These are phyloP conservation scores for Piprites chloris DNA, from an alignment of 2,113 vertebrate genomes.

Conservation along the genomic window DNA sequence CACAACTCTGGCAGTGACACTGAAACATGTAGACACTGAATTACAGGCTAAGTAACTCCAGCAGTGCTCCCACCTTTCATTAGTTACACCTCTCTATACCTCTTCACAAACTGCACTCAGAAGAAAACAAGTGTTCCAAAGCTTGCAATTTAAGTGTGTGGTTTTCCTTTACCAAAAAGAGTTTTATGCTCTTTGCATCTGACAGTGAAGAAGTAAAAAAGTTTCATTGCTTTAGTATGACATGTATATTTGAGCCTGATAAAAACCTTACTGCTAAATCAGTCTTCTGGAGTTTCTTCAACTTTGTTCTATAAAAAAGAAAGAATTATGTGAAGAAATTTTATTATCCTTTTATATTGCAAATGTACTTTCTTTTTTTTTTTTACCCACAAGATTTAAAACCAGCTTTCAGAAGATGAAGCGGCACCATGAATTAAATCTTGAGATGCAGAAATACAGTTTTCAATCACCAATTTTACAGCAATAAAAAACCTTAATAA, in stretches of 20 bases:
- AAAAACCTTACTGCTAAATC: neutral
- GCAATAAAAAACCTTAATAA: neutral
- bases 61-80: neutral
- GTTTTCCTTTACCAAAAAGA: neutral
- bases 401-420: neutral
- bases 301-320: neutral
- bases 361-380: neutral
- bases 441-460: neutral
- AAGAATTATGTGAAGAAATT: neutral
- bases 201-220: neutral
- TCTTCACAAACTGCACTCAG: neutral
- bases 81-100: neutral
- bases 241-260: neutral
- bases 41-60: neutral
- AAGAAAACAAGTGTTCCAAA: neutral
- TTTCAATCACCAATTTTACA: neutral
- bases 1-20: neutral
- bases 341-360: neutral
- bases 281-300: neutral
- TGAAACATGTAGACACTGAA: neutral
- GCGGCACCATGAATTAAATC: neutral
- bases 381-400: neutral
- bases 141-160: neutral
- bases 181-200: neutral
- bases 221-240: neutral